These are phyloP conservation scores for Strix aluco DNA, from an alignment of 2,113 vertebrate genomes.

Conservation along the genomic window DNA sequence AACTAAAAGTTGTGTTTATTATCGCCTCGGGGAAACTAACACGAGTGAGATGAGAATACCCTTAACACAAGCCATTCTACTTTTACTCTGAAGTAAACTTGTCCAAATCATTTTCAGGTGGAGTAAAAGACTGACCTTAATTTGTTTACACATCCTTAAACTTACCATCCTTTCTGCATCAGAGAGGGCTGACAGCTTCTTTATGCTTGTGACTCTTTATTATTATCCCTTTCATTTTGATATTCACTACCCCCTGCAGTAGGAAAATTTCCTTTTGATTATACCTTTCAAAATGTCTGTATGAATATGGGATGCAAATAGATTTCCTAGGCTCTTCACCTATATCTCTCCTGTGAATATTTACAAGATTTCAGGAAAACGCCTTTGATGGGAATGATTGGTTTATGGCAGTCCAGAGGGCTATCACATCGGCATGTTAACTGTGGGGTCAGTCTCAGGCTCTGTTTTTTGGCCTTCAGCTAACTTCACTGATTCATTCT, in stretches of 20 bases:
- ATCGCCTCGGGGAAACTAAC: neutral
- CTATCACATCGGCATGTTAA: accelerated
- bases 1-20: neutral
- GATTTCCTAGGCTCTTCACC: neutral
- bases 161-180: neutral
- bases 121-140: neutral
- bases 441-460: neutral
- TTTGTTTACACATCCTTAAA: neutral
- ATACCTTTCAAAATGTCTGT: conserved; percentile 13
- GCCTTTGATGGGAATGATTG: neutral
- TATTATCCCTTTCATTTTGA: neutral
- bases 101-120: neutral
- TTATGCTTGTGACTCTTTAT: neutral
- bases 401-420: neutral
- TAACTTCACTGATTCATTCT: neutral
- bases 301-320: neutral
- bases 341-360: neutral
- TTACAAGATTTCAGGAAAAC: neutral
- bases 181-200: neutral
- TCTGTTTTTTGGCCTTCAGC: neutral
- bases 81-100: neutral
- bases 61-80: neutral
- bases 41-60: neutral
- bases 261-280: conserved; percentile 39
- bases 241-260: neutral